Percentiles rank a stretch among this genome's conserved stretches.
Conservation (phyloP, 2,113 vertebrate species). For the Alouatta palliata region DNA sequence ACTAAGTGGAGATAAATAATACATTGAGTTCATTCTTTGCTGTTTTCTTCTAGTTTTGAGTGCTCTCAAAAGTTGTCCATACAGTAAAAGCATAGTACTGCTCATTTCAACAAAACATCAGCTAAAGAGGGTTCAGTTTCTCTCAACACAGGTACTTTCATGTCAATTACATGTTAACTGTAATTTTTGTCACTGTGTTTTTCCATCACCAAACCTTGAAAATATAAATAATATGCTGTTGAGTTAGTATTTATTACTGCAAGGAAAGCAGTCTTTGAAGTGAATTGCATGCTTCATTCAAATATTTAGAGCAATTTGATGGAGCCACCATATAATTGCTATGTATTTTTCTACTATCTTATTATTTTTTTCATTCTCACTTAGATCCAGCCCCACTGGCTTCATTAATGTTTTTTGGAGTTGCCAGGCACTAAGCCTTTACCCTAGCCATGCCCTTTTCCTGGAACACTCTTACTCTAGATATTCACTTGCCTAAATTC, state of each 20-base stretch:
- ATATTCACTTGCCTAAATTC: background rate
- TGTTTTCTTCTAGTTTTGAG: background rate
- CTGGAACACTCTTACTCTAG: background rate
- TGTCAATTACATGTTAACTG: background rate
- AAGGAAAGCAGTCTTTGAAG: background rate
- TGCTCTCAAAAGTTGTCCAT: background rate
- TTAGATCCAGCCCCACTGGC: background rate
- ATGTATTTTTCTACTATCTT: background rate
- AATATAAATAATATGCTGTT: background rate
- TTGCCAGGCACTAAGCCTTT: background rate
- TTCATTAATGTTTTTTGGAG: background rate
- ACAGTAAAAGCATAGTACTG: background rate
- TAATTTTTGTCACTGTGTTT: slow-evolving; percentile 23
- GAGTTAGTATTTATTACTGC: background rate
- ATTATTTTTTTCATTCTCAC: background rate
- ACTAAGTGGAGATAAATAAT: background rate
- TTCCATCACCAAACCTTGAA: background rate
- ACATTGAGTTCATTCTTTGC: background rate
- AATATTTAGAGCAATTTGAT: background rate
- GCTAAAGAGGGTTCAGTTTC: background rate
- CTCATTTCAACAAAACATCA: background rate
- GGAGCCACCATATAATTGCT: background rate
- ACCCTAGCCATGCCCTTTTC: background rate
- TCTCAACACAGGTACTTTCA: background rate
- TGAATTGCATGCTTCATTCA: background rate